These are phyloP conservation scores for Apomyelois bistriatella DNA, from an alignment of 2,888 invertebrate species.

Conservation along the genomic window DNA sequence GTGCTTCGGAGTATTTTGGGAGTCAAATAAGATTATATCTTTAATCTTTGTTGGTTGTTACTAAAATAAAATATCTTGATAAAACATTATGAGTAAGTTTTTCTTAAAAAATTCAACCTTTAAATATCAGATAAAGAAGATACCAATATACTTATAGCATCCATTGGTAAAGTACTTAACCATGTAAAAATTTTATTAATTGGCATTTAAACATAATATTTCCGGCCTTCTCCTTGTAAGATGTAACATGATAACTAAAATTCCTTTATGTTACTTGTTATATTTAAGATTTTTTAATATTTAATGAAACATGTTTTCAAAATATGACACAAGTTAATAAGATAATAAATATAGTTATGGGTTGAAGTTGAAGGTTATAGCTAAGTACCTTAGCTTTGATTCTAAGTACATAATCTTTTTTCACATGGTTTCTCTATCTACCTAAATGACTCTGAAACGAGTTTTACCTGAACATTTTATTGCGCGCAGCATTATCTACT, in stretches of 20 bases:
- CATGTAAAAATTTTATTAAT: neutral
- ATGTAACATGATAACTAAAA: neutral
- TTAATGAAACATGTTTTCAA: neutral
- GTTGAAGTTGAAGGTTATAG: too few species aligned
- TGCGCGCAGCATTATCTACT: too few species aligned
- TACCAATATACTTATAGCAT: neutral
- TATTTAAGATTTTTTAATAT: neutral
- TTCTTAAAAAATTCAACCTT: neutral
- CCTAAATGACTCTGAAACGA: too few species aligned
- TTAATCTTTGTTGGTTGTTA: too few species aligned
- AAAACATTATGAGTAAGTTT: neutral
- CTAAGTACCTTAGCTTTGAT: too few species aligned
- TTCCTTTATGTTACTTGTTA: neutral
- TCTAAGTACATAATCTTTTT: too few species aligned
- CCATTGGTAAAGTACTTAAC: neutral
- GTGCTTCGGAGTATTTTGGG: too few species aligned
- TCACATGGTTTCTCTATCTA: too few species aligned
- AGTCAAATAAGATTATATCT: too few species aligned
- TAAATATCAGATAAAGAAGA: neutral
- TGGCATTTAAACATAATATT: neutral
- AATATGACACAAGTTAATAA: too few species aligned
- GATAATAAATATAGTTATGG: too few species aligned
- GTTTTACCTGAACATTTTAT: too few species aligned
- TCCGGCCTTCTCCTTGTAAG: neutral
- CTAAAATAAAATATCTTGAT: neutral